Evolutionary conservation across 2,888 invertebrate species (phyloP), one percentile per base, ranked within the genome.

Genomic region (Ypsolopha sequella): DNA sequence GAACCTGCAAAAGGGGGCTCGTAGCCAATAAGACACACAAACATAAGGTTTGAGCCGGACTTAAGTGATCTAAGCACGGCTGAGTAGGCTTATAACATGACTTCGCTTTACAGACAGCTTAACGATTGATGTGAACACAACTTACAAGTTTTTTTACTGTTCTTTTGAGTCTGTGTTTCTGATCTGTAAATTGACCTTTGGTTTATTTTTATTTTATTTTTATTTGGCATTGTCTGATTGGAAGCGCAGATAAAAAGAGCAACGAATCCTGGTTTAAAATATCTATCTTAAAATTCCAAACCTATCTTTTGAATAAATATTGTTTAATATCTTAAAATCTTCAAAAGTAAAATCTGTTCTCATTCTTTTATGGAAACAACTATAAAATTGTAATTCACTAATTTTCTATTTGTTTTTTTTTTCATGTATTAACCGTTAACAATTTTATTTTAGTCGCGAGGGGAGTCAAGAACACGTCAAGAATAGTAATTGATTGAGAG

Each of bases 1-100:
- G 91, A 92, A 92, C 89, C 90, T 93, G 87, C 93, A 93, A 91
- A 93, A 94, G 92, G 92, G 91, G 80, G 92, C 93, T 88, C 91
- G 93, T 90, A 93, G 94, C 89, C 93, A 94, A 91, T 94, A 92
- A 70, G 47, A 46, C 46, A 46, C 46, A 45, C 35, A 87, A 60
- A 62, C 60, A n/a, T 64, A 66, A 79, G 69, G 82, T 82, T 81
- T 76, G 81, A 76, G 66, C 71, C 73, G 73, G 57, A 54, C 55
- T 13, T 53, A 61, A 88, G 70, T 66, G 66, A 59, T 77, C 70
- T 78, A 75, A 66, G 84, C 85, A 82, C 82, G 82, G 39, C 34
- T 39, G 34, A 41, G 46, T 44, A 38, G 60, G 71, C 70, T 63
- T 67, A 72, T 77, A 80, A 80, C 77, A 65, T 73, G 60, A 73